These are phyloP conservation scores for Pachyseris speciosa DNA, from an alignment of 64 coral and sea anemone genomes.

Conservation along the genomic window DNA sequence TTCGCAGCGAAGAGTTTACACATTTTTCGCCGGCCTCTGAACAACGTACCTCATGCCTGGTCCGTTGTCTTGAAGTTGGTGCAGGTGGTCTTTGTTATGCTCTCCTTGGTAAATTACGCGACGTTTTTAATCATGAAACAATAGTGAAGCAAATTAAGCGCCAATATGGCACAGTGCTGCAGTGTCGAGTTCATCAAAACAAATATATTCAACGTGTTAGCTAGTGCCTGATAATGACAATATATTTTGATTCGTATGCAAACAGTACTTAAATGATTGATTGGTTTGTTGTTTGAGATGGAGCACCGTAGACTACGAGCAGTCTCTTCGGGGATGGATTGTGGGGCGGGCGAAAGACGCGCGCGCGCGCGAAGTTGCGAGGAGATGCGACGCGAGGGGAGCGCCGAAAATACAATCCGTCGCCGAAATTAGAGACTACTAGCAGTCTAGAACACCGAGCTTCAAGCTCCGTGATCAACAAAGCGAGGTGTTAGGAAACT, in stretches of 20 bases:
- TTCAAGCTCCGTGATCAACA: too few species aligned
- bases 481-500: too few species aligned
- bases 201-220: neutral
- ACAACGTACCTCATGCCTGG: too few species aligned
- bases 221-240: neutral
- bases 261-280: too few species aligned
- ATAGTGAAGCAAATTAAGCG: neutral
- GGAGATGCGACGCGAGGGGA: too few species aligned
- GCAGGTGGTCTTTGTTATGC: neutral
- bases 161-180: neutral
- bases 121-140: neutral
- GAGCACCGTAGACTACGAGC: neutral
- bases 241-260: neutral
- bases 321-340: too few species aligned
- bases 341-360: too few species aligned
- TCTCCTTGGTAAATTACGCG: slow-evolving; percentile 5
- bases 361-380: too few species aligned
- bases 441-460: too few species aligned
- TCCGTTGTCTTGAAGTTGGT: too few species aligned
- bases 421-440: too few species aligned
- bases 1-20: neutral
- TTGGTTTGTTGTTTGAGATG: neutral
- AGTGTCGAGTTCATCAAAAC: neutral
- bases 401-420: too few species aligned
- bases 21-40: neutral